Conservation (phyloP, 2,888 invertebrate genomes). For the Biston betularia region DNA sequence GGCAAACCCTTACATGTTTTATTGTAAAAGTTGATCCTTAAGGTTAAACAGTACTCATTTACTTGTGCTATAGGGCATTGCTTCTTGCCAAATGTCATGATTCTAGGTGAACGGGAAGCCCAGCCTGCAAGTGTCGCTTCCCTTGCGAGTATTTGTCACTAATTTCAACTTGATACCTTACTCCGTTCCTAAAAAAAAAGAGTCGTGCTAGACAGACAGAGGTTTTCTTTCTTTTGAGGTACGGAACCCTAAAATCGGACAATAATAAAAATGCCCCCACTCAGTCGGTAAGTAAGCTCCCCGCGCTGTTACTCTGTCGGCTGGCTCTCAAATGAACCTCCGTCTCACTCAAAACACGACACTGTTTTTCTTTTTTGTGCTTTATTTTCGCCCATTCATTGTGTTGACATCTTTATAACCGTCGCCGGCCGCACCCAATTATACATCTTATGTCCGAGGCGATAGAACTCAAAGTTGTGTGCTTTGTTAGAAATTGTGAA, state of each 20-base stretch:
- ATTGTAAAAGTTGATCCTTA: too few relatives aligned
- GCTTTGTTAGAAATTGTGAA: neutral
- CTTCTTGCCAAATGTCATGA: too few relatives aligned
- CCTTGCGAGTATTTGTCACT: too few relatives aligned
- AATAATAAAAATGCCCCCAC: neutral
- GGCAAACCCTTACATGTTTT: too few relatives aligned
- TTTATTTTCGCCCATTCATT: constrained; percentile 48
- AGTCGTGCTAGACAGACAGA: too few relatives aligned
- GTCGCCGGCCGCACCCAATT: neutral
- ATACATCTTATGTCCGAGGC: neutral
- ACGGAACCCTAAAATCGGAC: neutral
- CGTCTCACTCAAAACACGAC: constrained; percentile 44
- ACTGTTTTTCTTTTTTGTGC: constrained; percentile 42
- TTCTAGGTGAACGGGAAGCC: too few relatives aligned
- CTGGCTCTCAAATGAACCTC: constrained; percentile 41
- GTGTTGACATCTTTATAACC: constrained; percentile 44
- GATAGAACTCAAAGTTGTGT: neutral
- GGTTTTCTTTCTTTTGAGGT: too few relatives aligned
- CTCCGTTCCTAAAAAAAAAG: too few relatives aligned
- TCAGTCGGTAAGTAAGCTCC: neutral
- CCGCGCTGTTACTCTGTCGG: constrained; percentile 17
- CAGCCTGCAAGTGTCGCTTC: too few relatives aligned
- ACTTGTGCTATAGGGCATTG: too few relatives aligned
- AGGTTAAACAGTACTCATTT: too few relatives aligned
- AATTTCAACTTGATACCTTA: too few relatives aligned